These are phyloP conservation scores for Bugula neritina DNA, from an alignment of 2,888 invertebrate genomes.

Conservation along the genomic window DNA sequence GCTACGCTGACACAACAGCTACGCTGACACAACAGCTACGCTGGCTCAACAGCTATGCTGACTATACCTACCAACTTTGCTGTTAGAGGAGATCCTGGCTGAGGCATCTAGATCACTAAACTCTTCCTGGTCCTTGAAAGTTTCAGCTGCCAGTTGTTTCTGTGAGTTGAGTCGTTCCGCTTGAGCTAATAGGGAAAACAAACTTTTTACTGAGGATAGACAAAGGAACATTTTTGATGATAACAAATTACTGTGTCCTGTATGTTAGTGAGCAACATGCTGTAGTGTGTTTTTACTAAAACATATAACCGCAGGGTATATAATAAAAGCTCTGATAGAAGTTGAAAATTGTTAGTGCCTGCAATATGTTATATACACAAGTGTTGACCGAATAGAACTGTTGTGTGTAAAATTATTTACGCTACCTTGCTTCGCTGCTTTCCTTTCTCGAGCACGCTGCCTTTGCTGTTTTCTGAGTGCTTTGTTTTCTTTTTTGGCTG, in stretches of 20 bases:
- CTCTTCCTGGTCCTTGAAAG: slow-evolving; percentile 1
- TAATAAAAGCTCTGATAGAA: too few relatives aligned
- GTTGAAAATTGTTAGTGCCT: neutral
- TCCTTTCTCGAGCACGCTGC: neutral
- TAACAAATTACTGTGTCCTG: too few relatives aligned
- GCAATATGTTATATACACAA: neutral
- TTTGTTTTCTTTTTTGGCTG: neutral
- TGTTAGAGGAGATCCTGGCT: neutral
- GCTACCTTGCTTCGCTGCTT: slow-evolving; percentile 8
- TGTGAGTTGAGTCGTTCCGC: neutral
- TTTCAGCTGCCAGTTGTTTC: neutral
- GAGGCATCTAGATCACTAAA: neutral
- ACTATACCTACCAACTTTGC: neutral
- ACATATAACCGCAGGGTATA: too few relatives aligned
- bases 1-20: too few relatives aligned
- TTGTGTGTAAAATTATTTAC: too few relatives aligned
- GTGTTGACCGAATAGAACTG: too few relatives aligned
- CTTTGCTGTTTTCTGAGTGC: neutral
- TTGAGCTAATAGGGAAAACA: too few relatives aligned
- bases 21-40: too few relatives aligned
- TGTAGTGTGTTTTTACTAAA: too few relatives aligned
- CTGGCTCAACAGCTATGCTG: neutral
- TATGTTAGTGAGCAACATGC: too few relatives aligned
- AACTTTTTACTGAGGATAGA: too few relatives aligned
- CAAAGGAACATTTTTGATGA: too few relatives aligned